phyloP scores from a whole-genome alignment of 2,888 invertebrate genomes.

The Kuschelorhynchus macadamiae region DNA sequence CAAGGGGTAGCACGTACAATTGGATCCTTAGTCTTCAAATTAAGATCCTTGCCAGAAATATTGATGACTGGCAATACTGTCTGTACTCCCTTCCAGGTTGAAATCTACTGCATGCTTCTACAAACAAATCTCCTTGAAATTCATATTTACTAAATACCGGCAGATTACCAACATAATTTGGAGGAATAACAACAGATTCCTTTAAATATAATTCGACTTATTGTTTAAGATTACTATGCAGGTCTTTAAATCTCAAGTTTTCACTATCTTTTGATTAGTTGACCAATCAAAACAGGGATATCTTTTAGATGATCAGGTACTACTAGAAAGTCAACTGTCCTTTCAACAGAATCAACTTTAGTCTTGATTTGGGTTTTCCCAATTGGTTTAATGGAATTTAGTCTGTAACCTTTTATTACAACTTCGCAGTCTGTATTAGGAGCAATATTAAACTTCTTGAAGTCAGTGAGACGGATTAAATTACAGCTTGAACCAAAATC shows the following conservation, averaged over 20 bases:
- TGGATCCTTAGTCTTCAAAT: background rate
- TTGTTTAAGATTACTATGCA: background rate
- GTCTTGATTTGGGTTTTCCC: constrained; percentile 1
- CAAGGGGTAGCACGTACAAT: constrained; percentile 15
- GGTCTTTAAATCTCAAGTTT: background rate
- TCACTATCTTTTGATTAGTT: constrained; percentile 13
- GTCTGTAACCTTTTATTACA: constrained; percentile 9
- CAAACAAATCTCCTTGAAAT: constrained; percentile 14
- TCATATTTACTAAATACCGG: constrained; percentile 8
- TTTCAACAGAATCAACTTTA: constrained; percentile 21
- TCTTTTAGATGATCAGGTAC: constrained; percentile 28
- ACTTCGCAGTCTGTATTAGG: background rate
- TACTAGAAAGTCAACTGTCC: constrained; percentile 19
- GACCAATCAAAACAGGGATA: constrained; percentile 33
- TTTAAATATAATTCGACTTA: background rate
- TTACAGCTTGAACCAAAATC: constrained; percentile 15
- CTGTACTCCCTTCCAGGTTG: constrained; percentile 23
- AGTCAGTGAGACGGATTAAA: background rate
- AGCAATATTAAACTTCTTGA: background rate
- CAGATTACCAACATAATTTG: constrained; percentile 2
- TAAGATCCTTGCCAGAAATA: constrained; percentile 18
- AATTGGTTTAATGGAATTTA: background rate
- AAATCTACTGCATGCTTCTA: constrained; percentile 21
- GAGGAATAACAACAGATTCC: background rate
- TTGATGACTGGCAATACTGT: too few relatives aligned